A percentile compares a stretch with the other conserved stretches of the same genome.
Evolutionary conservation across 2,113 vertebrate genomes (phyloP).

Genomic region (Cynoglossus semilaevis): DNA sequence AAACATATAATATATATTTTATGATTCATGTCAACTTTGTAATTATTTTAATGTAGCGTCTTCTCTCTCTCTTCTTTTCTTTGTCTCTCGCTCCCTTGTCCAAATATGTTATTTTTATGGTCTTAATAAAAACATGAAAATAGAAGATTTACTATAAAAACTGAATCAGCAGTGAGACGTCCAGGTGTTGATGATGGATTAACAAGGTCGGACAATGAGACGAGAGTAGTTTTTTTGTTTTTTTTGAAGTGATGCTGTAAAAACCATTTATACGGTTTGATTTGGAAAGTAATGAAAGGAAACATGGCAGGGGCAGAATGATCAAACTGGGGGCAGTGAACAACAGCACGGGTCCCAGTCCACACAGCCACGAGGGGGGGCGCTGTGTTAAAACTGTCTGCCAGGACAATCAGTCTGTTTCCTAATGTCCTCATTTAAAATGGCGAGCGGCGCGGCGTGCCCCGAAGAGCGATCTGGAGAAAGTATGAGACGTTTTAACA

Average conservation of each 20-base stretch:
- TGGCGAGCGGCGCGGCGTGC: not conserved
- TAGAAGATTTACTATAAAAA: too few relatives aligned
- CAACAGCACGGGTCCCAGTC: not conserved
- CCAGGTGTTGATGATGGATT: too few relatives aligned
- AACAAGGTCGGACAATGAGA: not conserved
- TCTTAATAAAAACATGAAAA: too few relatives aligned
- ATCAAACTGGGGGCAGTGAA: not conserved
- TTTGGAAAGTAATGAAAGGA: not conserved
- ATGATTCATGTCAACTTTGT: too few relatives aligned
- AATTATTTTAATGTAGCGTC: too few relatives aligned
- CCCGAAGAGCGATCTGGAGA: not conserved
- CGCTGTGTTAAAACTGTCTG: not conserved
- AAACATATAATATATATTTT: too few relatives aligned
- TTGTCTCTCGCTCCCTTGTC: too few relatives aligned
- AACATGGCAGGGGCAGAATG: not conserved
- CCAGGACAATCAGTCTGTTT: not conserved
- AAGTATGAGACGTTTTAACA: not conserved
- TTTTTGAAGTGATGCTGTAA: not conserved
- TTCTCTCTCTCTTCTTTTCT: too few relatives aligned
- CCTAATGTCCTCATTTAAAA: not conserved
- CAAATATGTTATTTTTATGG: too few relatives aligned
- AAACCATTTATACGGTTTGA: not conserved
- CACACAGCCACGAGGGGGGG: too few relatives aligned
- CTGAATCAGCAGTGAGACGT: too few relatives aligned
- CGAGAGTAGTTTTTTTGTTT: not conserved